Evolutionary conservation across 2,113 vertebrate genomes (phyloP), one percentile per base, ranked within the genome.

Genomic region (Caranx ignobilis): DNA sequence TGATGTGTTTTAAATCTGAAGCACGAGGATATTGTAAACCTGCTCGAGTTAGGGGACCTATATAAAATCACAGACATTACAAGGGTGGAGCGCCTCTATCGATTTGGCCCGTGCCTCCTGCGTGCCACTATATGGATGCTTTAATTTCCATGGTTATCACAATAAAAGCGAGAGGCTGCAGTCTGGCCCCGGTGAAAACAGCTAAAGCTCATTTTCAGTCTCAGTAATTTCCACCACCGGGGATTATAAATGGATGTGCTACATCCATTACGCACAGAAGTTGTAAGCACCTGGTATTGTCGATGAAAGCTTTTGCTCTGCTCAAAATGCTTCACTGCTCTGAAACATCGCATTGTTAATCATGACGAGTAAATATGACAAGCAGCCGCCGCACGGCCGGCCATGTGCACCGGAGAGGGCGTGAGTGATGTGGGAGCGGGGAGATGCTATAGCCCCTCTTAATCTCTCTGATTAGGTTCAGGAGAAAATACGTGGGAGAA

Each of bases 171-270:
- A 61, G 48, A 43, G 63, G 60, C 55, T 48, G 82, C 73, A 76
- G 77, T 76, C 72, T 10, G 69, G n/a, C 47, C 43, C 74, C 76
- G 82, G 82, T 89, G 81, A 87, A 91, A 89, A 77, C 74, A 84
- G 64, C 89, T 86, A 71, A 57, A 70, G 43, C 78, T 89, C 71
- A 91, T 93, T 92, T 94, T 89, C 76, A 79, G 70, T 89, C 69
- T 78, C 50, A 64, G 81, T 91, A 74, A 87, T 87, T 91, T 92
- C 82, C 77, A 88, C 68, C 69, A 76, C 65, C 16, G 10, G 81
- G 75, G 87, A 87, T 71, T 89, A 87, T 50, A 88, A 92, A 88
- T 81, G 60, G 83, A 71, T 73, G 76, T 78, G 55, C 54, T 71
- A 72, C 83, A 85, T 76, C 87, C 68, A 87, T 89, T 88, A 86